These are phyloP conservation scores for Arge pagana DNA, from an alignment of 2,888 invertebrate species.

Conservation along the genomic window DNA sequence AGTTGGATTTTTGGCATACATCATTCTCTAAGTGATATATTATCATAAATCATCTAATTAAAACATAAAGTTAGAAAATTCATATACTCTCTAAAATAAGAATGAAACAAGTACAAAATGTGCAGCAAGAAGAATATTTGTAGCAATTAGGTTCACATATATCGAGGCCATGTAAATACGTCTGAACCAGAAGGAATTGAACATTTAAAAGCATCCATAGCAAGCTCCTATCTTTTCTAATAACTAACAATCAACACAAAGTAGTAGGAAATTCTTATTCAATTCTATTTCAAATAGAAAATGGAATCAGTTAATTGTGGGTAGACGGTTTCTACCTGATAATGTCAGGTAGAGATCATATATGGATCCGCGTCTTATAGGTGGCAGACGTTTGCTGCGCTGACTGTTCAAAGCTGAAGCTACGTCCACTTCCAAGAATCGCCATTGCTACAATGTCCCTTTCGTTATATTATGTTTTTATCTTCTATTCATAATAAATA, in stretches of 20 bases:
- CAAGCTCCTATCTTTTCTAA: constrained; percentile 39
- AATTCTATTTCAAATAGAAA: constrained; percentile 26
- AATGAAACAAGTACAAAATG: too few species aligned
- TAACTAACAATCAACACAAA: constrained; percentile 7
- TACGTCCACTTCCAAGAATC: constrained; percentile 75
- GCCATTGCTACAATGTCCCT: constrained; percentile 57
- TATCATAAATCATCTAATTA: too few species aligned
- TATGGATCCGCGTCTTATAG: constrained; percentile 80
- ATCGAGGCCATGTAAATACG: too few species aligned
- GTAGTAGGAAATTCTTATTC: constrained; percentile 1
- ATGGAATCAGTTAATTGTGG: constrained; percentile 36
- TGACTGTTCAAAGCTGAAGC: constrained; percentile 72
- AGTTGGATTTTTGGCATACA: too few species aligned
- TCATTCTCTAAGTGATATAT: too few species aligned
- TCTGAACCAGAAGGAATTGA: constrained; percentile 41
- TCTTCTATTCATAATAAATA: constrained; percentile 5
- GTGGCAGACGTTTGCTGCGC: constrained; percentile 80
- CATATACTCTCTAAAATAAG: too few species aligned
- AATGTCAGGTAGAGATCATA: constrained; percentile 85
- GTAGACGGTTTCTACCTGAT: constrained; percentile 72
- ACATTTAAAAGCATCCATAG: constrained; percentile 51
- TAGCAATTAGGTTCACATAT: too few species aligned
- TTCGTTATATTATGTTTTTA: constrained; percentile 46
- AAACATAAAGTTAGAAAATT: too few species aligned
- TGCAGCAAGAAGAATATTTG: too few species aligned